Evolutionary conservation across 1,140 invertebrate species (phyloP).

Genomic region (Aphelenchoides besseyi): DNA sequence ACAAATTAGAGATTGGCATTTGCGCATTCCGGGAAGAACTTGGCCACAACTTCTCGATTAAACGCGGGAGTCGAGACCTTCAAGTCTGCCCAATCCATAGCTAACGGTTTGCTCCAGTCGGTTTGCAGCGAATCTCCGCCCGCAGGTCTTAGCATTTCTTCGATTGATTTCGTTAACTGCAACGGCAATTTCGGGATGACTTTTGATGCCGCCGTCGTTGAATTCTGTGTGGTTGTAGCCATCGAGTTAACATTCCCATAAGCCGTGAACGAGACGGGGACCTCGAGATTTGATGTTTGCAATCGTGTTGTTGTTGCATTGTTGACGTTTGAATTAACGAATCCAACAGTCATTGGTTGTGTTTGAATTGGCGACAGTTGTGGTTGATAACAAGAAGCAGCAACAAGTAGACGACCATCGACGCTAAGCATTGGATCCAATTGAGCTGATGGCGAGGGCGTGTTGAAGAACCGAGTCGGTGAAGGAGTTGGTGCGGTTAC

Average conservation of each 20-base stretch:
- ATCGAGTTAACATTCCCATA: not conserved
- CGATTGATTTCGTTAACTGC: constrained; percentile 34
- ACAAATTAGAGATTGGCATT: not conserved
- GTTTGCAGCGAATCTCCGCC: not conserved
- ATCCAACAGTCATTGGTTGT: constrained; percentile 8
- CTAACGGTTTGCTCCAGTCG: constrained; percentile 32
- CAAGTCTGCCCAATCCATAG: constrained; percentile 33
- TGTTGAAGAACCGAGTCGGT: not conserved
- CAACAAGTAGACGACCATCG: not conserved
- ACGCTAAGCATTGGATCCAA: not conserved
- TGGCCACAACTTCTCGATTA: constrained; percentile 32
- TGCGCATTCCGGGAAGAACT: constrained; percentile 36
- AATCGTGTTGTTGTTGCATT: no score
- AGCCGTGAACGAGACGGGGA: not conserved
- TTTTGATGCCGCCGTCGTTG: not conserved
- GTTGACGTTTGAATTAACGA: no score
- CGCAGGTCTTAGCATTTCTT: constrained; percentile 32
- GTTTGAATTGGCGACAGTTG: constrained; percentile 8
- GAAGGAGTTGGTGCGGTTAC: constrained; percentile 15
- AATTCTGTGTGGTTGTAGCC: not conserved
- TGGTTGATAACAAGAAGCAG: not conserved
- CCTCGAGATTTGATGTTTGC: not conserved
- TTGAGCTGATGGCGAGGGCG: not conserved
- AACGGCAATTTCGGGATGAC: constrained; percentile 33
- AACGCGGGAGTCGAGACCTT: constrained; percentile 33